Base-by-base conservation (phyloP, 2,888 invertebrate genomes). In the Protophormia terraenovae region DNA sequence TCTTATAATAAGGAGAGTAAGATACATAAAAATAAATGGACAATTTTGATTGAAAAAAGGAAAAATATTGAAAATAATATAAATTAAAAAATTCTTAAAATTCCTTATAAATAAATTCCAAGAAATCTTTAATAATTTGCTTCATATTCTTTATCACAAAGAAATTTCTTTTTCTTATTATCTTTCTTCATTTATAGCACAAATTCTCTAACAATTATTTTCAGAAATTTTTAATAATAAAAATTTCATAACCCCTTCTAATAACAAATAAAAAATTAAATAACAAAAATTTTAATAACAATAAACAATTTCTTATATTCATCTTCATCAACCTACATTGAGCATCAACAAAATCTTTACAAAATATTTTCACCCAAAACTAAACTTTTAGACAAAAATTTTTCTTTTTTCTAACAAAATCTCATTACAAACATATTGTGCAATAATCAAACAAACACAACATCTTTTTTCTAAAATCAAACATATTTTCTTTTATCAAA, bases 351-450 rank as follows among this genome's bases (percentile, higher is more conserved):
- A 47, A 19, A 29, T 12, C 22, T 50, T 62, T 35, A 47, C 22
- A 32, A 47, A 64, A 50, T n/a, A 62, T 27, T 64, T 73, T 73
- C n/a, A 47, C 41, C 60, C 58, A 53, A 77, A 58, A 66, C 64
- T 2, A 50, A 45, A 60, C 29, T 38, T 55, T 47, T 19, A 32
- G 14, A 67, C 50, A 67, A 35, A 64, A n/a, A n/a, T n/a, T n/a
- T n/a, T 47, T 27, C n/a, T 53, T 53, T 62, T 4, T 32, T 0
- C 41, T 41, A 45, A 50, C 8, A 32, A 67, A 69, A 62, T 19
- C 69, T 76, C 71, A 77, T 82, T 71, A 82, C 45, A 45, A 82
- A 71, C 58, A 71, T 82, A 82, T 82, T 82, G 71, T 77, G 82
- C 82, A 82, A 82, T 77, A 82, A 64, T 71, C 41, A 45, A 64